Conservation (phyloP, 1,140 invertebrate species). For the Cherax destructor region DNA sequence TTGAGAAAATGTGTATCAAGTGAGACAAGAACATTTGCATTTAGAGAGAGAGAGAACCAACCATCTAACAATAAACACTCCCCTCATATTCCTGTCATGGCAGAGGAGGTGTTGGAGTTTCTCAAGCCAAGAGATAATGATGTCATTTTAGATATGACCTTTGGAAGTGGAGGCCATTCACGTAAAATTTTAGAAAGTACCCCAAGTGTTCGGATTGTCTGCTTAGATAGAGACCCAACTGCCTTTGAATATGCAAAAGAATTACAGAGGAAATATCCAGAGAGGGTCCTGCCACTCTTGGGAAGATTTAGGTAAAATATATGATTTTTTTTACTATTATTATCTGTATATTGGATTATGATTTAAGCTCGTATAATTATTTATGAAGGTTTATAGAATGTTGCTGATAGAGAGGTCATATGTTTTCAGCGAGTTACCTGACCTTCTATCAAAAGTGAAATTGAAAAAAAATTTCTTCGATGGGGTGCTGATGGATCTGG, state of each 20-base stretch:
- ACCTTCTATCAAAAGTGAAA: constrained; percentile 80
- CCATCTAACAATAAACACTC: neutral
- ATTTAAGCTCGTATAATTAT: neutral
- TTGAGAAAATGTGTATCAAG: neutral
- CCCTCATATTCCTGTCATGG: constrained; percentile 55
- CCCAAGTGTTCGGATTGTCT: constrained; percentile 14
- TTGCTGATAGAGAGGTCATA: neutral
- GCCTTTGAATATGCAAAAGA: constrained; percentile 22
- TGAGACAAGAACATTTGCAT: neutral
- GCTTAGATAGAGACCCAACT: constrained; percentile 47
- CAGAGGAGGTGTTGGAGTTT: constrained; percentile 31
- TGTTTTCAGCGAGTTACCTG: constrained; percentile 77
- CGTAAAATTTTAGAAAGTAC: constrained; percentile 16
- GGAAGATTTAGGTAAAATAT: constrained; percentile 42
- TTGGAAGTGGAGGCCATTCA: constrained; percentile 51
- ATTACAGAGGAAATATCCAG: constrained; percentile 50
- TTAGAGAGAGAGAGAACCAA: neutral
- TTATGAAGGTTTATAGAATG: neutral
- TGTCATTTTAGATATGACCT: constrained; percentile 49
- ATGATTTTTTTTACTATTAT: too few relatives aligned
- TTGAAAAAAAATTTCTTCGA: constrained; percentile 84
- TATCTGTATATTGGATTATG: too few relatives aligned
- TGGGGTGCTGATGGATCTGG: constrained; percentile 93
- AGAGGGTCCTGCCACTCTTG: constrained; percentile 30
- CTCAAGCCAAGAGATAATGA: constrained; percentile 21